A percentile compares a stretch with the other conserved stretches of the same genome.
phyloP scores from a whole-genome alignment of 2,797 vertebrate species.

The Loriculus beryllinus region DNA sequence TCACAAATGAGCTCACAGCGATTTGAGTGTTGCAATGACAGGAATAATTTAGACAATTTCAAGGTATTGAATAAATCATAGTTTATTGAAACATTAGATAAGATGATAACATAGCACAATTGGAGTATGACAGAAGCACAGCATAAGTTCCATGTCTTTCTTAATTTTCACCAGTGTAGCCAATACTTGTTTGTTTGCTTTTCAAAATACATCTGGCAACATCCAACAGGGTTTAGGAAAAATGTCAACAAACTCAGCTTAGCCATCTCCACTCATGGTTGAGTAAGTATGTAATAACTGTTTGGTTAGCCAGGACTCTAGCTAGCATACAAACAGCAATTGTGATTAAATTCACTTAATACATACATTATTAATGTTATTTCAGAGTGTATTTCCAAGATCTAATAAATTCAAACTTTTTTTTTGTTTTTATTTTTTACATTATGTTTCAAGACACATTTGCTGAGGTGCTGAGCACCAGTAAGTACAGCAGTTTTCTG shows the following conservation, averaged over 20 bases:
- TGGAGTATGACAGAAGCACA: not conserved
- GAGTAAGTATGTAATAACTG: not conserved
- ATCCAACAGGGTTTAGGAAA: not conserved
- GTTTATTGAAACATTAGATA: constrained; percentile 81
- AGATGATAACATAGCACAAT: constrained; percentile 71
- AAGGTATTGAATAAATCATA: constrained; percentile 86
- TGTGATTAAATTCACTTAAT: not conserved
- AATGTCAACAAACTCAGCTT: not conserved
- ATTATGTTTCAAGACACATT: not conserved
- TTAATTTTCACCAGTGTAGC: not conserved
- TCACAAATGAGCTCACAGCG: not conserved
- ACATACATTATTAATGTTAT: not conserved
- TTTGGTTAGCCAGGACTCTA: not conserved
- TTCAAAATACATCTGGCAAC: not conserved
- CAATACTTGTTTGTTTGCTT: not conserved
- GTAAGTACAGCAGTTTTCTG: not conserved
- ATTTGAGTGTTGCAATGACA: constrained; percentile 47
- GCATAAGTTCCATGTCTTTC: not conserved
- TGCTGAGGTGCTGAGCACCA: not conserved
- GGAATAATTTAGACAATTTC: constrained; percentile 81
- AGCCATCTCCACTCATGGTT: not conserved
- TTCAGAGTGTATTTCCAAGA: not conserved
- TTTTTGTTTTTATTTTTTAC: not conserved
- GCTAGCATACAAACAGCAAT: not conserved
- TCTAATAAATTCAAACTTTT: not conserved